Conservation (phyloP, 1,140 invertebrate genomes). For the Bombus difficillimus region DNA sequence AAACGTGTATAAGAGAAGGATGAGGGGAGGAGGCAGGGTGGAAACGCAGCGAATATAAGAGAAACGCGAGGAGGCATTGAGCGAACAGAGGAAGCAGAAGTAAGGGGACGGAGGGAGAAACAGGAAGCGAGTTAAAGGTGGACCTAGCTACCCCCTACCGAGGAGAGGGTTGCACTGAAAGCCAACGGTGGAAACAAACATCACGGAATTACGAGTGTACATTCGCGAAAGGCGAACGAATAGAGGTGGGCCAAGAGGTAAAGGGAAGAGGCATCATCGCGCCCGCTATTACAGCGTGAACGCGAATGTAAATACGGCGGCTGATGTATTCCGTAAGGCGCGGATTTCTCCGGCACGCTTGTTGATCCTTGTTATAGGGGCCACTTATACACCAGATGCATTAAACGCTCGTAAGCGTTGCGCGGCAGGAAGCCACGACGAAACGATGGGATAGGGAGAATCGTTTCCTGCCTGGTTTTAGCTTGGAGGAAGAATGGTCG, state of each 20-base stretch:
- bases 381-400: conserved; percentile 57
- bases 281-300: conserved; percentile 65
- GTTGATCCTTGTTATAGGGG: conserved; percentile 65
- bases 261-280: conserved; percentile 54
- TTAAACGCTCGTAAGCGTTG: conserved; percentile 49
- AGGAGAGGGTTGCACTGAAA: conserved; percentile 62
- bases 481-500: background rate
- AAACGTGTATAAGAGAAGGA: conserved; percentile 4
- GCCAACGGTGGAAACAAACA: conserved; percentile 76
- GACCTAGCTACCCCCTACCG: conserved; percentile 9
- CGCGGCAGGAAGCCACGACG: conserved; percentile 32
- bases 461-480: conserved; percentile 21
- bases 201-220: conserved; percentile 70
- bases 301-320: conserved; percentile 64
- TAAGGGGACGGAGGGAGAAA: conserved; percentile 17
- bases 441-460: conserved; percentile 9
- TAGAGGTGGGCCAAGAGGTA: background rate
- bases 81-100: background rate
- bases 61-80: background rate
- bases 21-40: background rate
- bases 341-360: conserved; percentile 60
- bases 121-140: conserved; percentile 31
- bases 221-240: conserved; percentile 60
- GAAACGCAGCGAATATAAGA: background rate
- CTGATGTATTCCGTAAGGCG: conserved; percentile 67